Evolutionary conservation across 2,888 invertebrate species (phyloP).

Genomic region (Didymodactylos carnosus): DNA sequence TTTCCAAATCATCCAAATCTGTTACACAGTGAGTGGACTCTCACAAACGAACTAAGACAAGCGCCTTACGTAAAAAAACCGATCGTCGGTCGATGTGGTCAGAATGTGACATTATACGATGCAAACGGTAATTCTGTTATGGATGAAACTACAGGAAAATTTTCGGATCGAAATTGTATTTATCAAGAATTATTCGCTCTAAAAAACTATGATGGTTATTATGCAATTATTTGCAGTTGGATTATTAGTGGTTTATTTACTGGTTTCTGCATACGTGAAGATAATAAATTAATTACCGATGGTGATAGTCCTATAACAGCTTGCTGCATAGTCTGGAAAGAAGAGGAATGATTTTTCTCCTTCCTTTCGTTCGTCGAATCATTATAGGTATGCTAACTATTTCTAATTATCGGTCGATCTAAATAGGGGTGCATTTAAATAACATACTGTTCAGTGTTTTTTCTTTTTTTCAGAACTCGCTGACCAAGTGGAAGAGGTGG

Average conservation of each 20-base stretch:
- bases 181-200: neutral
- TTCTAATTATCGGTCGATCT: too few relatives aligned
- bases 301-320: neutral
- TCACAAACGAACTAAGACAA: neutral
- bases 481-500: too few relatives aligned
- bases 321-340: neutral
- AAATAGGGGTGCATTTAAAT: too few relatives aligned
- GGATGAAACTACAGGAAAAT: neutral
- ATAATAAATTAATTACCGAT: neutral
- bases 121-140: neutral
- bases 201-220: neutral
- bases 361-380: too few relatives aligned
- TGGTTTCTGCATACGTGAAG: neutral
- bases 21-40: neutral
- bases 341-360: too few relatives aligned
- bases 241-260: neutral
- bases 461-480: too few relatives aligned
- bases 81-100: neutral
- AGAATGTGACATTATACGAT: neutral
- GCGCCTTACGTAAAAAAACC: neutral
- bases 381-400: too few relatives aligned
- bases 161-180: neutral
- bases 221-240: neutral
- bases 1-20: neutral
- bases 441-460: too few relatives aligned